A percentile compares a stretch with the other conserved stretches of the same genome.
These are phyloP conservation scores for Medauroidea extradentata DNA, from an alignment of 1,140 invertebrate species.

Conservation along the genomic window DNA sequence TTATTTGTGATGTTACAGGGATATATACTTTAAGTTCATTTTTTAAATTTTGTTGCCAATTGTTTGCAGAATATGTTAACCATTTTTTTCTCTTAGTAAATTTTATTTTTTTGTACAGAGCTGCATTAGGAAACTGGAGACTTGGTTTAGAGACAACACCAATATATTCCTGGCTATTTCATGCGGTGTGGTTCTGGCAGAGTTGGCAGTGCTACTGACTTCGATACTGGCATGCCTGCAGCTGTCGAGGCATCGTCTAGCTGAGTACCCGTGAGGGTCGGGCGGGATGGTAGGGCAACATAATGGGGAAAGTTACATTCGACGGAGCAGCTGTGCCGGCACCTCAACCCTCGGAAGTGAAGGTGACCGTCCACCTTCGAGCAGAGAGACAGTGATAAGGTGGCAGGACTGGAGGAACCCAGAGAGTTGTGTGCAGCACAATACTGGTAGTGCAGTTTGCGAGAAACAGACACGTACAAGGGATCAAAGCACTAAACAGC, in stretches of 20 bases:
- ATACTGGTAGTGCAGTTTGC: too few species aligned
- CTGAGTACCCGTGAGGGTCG: not conserved
- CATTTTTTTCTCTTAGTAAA: constrained; percentile 15
- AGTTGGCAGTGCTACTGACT: constrained; percentile 38
- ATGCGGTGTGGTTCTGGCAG: constrained; percentile 59
- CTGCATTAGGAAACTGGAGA: constrained; percentile 63
- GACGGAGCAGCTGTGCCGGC: not conserved
- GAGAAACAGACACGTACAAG: too few species aligned
- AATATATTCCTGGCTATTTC: constrained; percentile 62
- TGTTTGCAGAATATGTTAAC: not conserved
- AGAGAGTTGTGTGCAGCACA: too few species aligned
- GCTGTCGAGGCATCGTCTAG: not conserved
- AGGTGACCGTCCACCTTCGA: too few species aligned
- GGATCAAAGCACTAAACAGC: not conserved
- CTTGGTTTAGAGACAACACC: constrained; percentile 73
- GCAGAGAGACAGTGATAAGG: too few species aligned
- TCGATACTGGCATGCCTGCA: constrained; percentile 8
- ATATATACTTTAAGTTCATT: not conserved
- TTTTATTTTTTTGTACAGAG: constrained; percentile 48
- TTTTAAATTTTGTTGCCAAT: not conserved
- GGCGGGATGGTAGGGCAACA: too few species aligned
- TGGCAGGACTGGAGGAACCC: too few species aligned
- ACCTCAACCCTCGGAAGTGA: not conserved
- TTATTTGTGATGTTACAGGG: not conserved
- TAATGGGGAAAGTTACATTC: not conserved